phyloP scores from a whole-genome alignment of 2,797 vertebrate species.

The Steatocranus sp. region DNA sequence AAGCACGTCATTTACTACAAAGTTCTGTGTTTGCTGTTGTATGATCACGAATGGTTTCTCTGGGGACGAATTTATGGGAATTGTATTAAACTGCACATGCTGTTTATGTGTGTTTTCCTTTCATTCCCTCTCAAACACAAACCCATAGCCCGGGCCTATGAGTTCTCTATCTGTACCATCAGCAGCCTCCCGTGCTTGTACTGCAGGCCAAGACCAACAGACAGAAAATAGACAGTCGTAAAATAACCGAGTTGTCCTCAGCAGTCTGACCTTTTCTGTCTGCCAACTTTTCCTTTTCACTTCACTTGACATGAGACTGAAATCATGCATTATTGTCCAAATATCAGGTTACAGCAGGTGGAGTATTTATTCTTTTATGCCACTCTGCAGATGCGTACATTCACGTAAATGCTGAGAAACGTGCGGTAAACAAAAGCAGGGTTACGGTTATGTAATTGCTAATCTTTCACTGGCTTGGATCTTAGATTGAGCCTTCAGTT shows the following conservation, averaged over 20 bases:
- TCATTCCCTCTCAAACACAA: not conserved
- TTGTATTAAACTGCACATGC: not conserved
- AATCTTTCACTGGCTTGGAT: not conserved
- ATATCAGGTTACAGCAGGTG: constrained; percentile 17
- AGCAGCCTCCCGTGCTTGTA: constrained; percentile 30
- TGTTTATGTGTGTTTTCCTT: not conserved
- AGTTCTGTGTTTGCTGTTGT: not conserved
- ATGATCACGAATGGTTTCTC: not conserved
- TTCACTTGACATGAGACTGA: constrained; percentile 42
- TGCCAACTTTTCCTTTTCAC: constrained; percentile 49
- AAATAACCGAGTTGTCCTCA: constrained; percentile 57
- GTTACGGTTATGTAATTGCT: not conserved
- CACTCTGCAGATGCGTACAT: constrained; percentile 1
- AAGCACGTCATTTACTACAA: not conserved
- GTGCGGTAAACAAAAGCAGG: not conserved
- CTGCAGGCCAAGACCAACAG: constrained; percentile 64
- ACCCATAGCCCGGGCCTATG: constrained; percentile 6
- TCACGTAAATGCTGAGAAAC: not conserved
- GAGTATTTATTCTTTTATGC: constrained; percentile 21
- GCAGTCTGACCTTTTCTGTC: constrained; percentile 30
- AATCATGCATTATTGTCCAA: constrained; percentile 37
- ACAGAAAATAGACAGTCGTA: constrained; percentile 61
- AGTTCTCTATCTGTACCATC: constrained; percentile 37
- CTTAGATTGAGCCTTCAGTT: not conserved
- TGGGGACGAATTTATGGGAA: not conserved